Base-by-base conservation (phyloP, 2,113 vertebrate genomes). In the Camelus dromedarius region DNA sequence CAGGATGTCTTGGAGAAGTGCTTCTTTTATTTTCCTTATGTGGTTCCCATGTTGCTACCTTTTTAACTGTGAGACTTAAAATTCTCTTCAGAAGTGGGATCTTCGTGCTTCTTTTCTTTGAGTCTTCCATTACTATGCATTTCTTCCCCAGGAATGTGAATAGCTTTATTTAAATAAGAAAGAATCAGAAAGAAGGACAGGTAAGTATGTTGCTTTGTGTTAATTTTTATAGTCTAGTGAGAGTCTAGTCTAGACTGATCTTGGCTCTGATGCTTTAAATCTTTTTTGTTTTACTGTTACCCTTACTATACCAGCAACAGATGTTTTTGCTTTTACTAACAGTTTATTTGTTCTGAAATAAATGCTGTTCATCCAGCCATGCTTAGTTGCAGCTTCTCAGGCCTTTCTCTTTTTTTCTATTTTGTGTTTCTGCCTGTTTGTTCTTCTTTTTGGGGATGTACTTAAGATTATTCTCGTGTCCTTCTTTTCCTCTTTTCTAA, bases 91-190 rank as follows among this genome's bases (percentile, higher is more conserved):
- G 70, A 72, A 60, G 60, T 48, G 42, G 60, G 2, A 46, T 60
- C 67, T 86, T 81, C 22, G 4, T 52, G 19, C n/a, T 62, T 81
- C 19, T 50, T 86, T 79, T 72, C 58, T 38, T 85, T 28, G 18
- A 35, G 35, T 28, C 69, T 95, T 70, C 30, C 5, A 8, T 62
- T n/a, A 28, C 19, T 35, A 42, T 42, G 38, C 38, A 42, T 42
- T 42, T 42, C 38, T 5, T 5, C 38, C 6, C 15, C 22, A 46
- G 26, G 28, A 89, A 81, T 66, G 50, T 18, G 26, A 66, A 54
- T 48, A 22, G 38, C 48, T 84, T 69, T 86, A 50, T 76, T 93
- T 70, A 79, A 86, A 91, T 38, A 93, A 79, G 46, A 67, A 79
- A 11, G 72, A 92, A 81, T 79, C 30, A 54, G 60, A 90, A 76